Evolutionary conservation across 2,113 vertebrate species (phyloP).

Genomic region (Ceyx margarethae): DNA sequence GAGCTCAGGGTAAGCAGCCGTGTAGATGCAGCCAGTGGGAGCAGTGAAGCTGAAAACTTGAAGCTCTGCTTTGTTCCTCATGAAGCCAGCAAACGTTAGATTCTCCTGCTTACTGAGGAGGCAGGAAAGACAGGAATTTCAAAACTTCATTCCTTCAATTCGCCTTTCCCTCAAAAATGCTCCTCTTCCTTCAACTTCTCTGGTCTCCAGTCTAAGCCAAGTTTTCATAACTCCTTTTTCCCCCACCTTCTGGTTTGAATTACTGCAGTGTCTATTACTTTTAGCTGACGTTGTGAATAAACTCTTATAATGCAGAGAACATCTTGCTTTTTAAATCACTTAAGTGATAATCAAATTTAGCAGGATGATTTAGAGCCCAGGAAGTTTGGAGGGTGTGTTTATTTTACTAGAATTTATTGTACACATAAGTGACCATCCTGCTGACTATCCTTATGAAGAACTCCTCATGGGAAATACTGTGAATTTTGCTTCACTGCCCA

Average conservation of each 20-base stretch:
- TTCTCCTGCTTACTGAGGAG: conserved; percentile 28
- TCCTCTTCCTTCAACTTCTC: conserved; percentile 60
- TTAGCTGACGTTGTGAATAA: conserved; percentile 47
- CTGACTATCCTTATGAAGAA: background rate
- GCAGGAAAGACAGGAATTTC: conserved; percentile 64
- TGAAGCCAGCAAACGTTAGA: background rate
- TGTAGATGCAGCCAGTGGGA: background rate
- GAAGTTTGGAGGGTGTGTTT: conserved; percentile 20
- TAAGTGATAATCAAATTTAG: conserved; percentile 24
- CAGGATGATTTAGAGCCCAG: conserved; percentile 31
- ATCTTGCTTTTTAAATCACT: conserved; percentile 55
- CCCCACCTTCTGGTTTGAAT: conserved; percentile 58
- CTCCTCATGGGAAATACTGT: background rate
- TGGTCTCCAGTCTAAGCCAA: conserved; percentile 53
- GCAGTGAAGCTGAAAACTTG: background rate
- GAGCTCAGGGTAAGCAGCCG: background rate
- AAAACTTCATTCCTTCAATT: conserved; percentile 67
- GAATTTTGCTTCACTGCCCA: background rate
- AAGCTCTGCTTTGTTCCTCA: conserved; percentile 10
- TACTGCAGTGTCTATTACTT: conserved; percentile 56
- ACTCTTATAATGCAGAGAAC: background rate
- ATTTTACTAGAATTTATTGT: background rate
- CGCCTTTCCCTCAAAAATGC: conserved; percentile 66
- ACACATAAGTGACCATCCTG: background rate
- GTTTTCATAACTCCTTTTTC: conserved; percentile 44